phyloP scores from a whole-genome alignment of 2,113 vertebrate species.

The Dryoscopus gambensis region DNA sequence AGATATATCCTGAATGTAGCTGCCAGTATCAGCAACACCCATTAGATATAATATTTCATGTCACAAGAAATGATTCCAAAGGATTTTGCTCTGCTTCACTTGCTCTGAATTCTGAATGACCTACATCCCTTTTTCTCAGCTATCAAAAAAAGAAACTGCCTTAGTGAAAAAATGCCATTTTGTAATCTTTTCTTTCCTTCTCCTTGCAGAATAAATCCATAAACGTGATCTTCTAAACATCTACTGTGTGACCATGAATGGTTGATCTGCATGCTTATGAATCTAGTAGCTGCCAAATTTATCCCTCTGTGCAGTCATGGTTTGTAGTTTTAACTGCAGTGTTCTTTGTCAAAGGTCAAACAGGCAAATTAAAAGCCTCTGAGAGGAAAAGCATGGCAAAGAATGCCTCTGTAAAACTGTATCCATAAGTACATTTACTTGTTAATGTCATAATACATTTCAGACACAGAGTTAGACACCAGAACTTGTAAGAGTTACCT shows the following conservation, averaged over 20 bases:
- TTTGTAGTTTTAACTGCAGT: neutral
- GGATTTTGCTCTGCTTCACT: neutral
- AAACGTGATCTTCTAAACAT: constrained; percentile 7
- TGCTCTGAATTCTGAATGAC: constrained; percentile 13
- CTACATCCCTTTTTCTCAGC: neutral
- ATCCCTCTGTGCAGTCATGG: neutral
- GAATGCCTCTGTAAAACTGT: neutral
- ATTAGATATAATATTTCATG: neutral
- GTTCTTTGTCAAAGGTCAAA: neutral
- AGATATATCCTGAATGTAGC: neutral
- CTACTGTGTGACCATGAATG: neutral
- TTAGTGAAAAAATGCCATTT: constrained; percentile 9
- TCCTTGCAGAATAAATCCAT: neutral
- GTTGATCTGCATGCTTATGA: neutral
- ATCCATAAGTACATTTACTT: neutral
- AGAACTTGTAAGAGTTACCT: neutral
- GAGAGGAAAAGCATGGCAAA: neutral
- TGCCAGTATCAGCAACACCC: neutral
- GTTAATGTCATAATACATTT: neutral
- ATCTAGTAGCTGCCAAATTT: neutral
- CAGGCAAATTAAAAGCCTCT: neutral
- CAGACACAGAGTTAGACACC: neutral
- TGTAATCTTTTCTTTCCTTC: neutral
- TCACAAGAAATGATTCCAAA: neutral
- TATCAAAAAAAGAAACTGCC: neutral